Conservation (phyloP, 1,140 invertebrate species). For the Battus philenor region DNA sequence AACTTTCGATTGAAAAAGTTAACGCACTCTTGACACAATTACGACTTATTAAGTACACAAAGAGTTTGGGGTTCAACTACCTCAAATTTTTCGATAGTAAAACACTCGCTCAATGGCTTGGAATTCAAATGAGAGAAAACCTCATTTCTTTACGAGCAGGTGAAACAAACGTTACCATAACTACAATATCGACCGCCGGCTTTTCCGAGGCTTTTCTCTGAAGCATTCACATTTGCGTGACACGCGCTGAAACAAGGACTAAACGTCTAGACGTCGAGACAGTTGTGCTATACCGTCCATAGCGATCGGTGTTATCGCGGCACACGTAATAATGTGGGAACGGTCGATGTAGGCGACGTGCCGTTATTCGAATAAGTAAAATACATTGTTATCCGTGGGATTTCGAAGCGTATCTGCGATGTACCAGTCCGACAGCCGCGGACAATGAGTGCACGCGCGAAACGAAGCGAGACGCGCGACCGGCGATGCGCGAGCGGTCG, state of each 20-base stretch:
- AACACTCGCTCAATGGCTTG: conserved; percentile 50
- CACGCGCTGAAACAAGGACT: conserved; percentile 58
- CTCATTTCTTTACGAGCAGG: conserved; percentile 46
- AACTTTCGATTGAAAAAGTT: conserved; percentile 12
- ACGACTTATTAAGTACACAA: background rate
- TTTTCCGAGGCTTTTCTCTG: conserved; percentile 69
- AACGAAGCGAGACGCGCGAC: conserved; percentile 56
- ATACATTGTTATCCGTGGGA: conserved; percentile 34
- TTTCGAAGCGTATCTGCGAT: conserved; percentile 26
- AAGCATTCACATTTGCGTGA: conserved; percentile 64
- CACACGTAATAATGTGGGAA: conserved; percentile 22
- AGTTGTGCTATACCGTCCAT: conserved; percentile 12
- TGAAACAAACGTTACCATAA: conserved; percentile 70
- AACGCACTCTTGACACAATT: background rate
- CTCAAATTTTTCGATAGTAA: conserved; percentile 29
- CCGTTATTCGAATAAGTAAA: conserved; percentile 31
- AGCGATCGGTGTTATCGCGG: conserved; percentile 19
- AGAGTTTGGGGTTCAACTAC: background rate
- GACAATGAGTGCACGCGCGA: conserved; percentile 62
- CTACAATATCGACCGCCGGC: conserved; percentile 68
- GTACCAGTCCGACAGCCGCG: conserved; percentile 31
- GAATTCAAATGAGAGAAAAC: conserved; percentile 69
- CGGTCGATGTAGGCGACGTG: conserved; percentile 20
- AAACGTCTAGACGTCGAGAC: conserved; percentile 44
- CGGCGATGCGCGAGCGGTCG: conserved; percentile 59